Percentiles rank a stretch among this genome's conserved stretches.
These are phyloP conservation scores for Azemiops feae DNA, from an alignment of 2,113 vertebrate species.

Conservation along the genomic window DNA sequence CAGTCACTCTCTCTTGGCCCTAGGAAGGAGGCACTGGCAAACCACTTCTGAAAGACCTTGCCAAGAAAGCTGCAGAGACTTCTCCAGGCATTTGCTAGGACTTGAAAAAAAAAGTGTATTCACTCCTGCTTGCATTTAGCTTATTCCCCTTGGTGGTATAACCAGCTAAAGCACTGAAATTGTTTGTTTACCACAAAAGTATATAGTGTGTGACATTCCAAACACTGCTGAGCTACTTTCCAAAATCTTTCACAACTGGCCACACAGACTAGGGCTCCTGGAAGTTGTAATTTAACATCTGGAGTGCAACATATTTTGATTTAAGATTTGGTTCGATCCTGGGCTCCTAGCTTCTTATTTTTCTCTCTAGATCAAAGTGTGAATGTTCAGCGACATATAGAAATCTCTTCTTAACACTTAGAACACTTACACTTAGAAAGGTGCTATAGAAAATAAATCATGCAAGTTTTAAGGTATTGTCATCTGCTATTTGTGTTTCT, in stretches of 20 bases:
- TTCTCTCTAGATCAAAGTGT: not conserved
- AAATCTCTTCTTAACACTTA: not conserved
- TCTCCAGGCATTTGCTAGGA: not conserved
- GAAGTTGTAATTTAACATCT: not conserved
- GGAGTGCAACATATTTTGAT: not conserved
- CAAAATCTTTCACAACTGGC: not conserved
- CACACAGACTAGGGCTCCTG: not conserved
- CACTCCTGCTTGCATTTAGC: not conserved
- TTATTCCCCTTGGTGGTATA: not conserved
- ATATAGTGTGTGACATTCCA: not conserved
- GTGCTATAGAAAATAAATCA: not conserved
- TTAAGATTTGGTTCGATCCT: not conserved
- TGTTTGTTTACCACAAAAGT: not conserved
- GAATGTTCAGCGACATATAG: not conserved
- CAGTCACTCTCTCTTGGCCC: not conserved
- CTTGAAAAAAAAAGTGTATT: not conserved
- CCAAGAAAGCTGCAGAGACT: not conserved
- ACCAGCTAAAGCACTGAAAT: not conserved
- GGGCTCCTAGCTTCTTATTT: not conserved
- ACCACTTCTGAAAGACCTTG: not conserved
- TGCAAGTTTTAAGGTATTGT: not conserved
- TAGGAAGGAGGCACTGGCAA: not conserved
- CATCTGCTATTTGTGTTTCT: not conserved
- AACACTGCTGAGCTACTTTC: not conserved
- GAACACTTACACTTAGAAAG: not conserved